These are phyloP conservation scores for Druon quercuslanigerum DNA, from an alignment of 1,140 invertebrate species.

Conservation along the genomic window DNA sequence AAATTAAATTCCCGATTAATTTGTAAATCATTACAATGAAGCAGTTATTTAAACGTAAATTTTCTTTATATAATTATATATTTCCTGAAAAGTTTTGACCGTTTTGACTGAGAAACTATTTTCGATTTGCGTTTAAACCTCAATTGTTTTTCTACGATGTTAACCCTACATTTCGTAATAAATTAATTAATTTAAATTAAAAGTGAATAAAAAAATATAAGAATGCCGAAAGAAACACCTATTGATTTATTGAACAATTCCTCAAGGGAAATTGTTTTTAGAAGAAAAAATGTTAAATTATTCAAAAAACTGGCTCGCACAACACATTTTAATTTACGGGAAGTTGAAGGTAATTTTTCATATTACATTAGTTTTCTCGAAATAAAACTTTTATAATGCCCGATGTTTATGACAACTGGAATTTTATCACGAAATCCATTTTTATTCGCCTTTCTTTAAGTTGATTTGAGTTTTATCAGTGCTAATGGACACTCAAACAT, in stretches of 20 bases:
- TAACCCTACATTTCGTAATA: too few species aligned
- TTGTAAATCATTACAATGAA: too few species aligned
- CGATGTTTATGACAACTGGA: neutral
- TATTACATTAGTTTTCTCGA: slow-evolving; percentile 46
- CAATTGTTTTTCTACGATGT: too few species aligned
- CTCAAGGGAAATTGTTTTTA: slow-evolving; percentile 60
- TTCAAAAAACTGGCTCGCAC: slow-evolving; percentile 63
- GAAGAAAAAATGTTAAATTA: slow-evolving; percentile 59
- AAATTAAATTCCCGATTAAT: too few species aligned
- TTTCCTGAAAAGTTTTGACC: too few species aligned
- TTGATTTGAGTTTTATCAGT: neutral
- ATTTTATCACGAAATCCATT: too few species aligned
- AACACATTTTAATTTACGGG: slow-evolving; percentile 71
- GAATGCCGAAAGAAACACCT: slow-evolving; percentile 60
- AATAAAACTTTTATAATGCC: neutral
- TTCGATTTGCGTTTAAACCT: too few species aligned
- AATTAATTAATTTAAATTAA: slow-evolving; percentile 2
- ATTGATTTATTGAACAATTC: slow-evolving; percentile 59
- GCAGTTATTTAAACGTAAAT: too few species aligned
- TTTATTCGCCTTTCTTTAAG: too few species aligned
- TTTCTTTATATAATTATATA: too few species aligned
- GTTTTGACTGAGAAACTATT: too few species aligned
- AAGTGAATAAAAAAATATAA: slow-evolving; percentile 39
- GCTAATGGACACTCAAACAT: slow-evolving; percentile 47
- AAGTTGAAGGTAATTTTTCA: slow-evolving; percentile 72